phyloP scores from a whole-genome alignment of 2,888 invertebrate genomes.

The Nebria salina region DNA sequence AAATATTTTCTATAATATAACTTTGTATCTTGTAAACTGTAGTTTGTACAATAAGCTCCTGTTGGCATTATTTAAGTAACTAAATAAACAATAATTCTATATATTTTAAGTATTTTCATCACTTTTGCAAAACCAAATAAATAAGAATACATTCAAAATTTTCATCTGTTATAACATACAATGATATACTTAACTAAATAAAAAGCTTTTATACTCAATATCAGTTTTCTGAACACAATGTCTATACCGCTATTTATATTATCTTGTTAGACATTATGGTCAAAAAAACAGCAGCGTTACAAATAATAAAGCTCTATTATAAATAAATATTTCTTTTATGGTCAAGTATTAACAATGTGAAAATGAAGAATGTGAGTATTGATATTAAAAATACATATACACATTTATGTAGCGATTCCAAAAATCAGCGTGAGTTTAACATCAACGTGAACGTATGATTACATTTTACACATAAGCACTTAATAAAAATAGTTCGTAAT shows the following conservation, averaged over 20 bases:
- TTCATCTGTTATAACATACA: neutral
- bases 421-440: too few relatives aligned
- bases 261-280: neutral
- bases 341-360: neutral
- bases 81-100: constrained; percentile 23
- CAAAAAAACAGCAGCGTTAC: neutral
- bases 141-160: neutral
- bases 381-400: neutral
- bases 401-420: neutral
- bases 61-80: constrained; percentile 45
- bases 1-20: constrained; percentile 32
- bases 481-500: too few relatives aligned
- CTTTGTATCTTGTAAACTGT: constrained; percentile 37
- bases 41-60: constrained; percentile 46
- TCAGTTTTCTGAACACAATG: too few relatives aligned
- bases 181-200: neutral
- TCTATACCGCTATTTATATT: neutral
- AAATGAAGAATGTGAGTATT: neutral
- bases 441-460: too few relatives aligned
- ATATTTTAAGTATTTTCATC: constrained; percentile 28
- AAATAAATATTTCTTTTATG: too few relatives aligned
- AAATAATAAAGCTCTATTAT: too few relatives aligned
- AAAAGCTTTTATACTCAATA: neutral
- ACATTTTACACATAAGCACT: too few relatives aligned
- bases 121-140: neutral